Percentiles rank a stretch among this genome's conserved stretches.
These are phyloP conservation scores for Thymelicus lineola DNA, from an alignment of 2,888 invertebrate genomes.

Conservation along the genomic window DNA sequence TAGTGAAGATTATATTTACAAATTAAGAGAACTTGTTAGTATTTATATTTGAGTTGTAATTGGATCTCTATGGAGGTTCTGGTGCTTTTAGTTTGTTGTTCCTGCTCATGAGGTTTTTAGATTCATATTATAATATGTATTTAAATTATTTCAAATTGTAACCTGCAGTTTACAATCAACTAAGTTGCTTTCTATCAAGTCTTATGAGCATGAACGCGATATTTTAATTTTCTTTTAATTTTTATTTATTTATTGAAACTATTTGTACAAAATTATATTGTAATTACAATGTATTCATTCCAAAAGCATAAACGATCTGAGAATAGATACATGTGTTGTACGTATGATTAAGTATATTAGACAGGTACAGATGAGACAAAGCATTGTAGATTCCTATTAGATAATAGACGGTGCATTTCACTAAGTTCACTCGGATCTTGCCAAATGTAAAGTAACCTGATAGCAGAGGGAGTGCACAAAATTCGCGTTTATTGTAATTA, in stretches of 20 bases:
- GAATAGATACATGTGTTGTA: conserved; percentile 38
- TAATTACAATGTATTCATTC: conserved; percentile 23
- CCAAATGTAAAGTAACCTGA: conserved; percentile 40
- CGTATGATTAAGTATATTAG: conserved; percentile 28
- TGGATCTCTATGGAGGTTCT: conserved; percentile 24
- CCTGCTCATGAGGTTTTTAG: not conserved
- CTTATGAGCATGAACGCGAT: conserved; percentile 9
- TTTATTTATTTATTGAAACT: conserved; percentile 20
- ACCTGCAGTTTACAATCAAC: no score
- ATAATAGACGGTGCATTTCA: conserved; percentile 54
- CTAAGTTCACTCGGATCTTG: conserved; percentile 40
- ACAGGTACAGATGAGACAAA: conserved; percentile 13
- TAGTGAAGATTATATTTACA: conserved; percentile 11
- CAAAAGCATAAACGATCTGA: conserved; percentile 31
- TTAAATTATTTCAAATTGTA: no score
- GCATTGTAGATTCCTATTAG: conserved; percentile 62
- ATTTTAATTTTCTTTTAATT: conserved; percentile 1
- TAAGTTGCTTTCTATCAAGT: not conserved
- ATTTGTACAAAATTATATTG: conserved; percentile 25
- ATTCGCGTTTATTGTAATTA: conserved; percentile 43
- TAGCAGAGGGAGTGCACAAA: conserved; percentile 45
- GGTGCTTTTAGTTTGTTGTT: conserved; percentile 28
- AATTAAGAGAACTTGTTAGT: conserved; percentile 17
- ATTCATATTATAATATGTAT: not conserved
- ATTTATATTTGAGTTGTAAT: conserved; percentile 23